Conservation (phyloP, 2,113 vertebrate genomes). For the Eleginops maclovinus region DNA sequence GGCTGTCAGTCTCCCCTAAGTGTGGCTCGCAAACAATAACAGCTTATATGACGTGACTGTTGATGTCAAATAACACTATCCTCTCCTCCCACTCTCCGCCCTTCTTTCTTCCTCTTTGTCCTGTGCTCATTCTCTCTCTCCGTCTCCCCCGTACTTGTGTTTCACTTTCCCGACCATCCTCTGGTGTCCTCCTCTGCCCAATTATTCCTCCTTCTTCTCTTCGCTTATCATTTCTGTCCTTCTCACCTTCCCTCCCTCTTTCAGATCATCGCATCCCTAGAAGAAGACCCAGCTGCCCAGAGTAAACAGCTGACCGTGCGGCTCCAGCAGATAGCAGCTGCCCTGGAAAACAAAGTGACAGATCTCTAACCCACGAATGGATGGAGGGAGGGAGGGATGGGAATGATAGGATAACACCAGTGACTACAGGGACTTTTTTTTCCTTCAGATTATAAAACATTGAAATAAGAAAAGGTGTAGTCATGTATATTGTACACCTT, state of each 20-base stretch:
- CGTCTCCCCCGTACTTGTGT: neutral
- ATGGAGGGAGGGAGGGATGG: slow-evolving; percentile 13
- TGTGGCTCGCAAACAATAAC: slow-evolving; percentile 67
- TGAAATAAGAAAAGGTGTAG: slow-evolving; percentile 52
- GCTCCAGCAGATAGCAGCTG: slow-evolving; percentile 96
- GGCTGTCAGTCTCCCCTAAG: slow-evolving; percentile 74
- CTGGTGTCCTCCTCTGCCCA: slow-evolving; percentile 4
- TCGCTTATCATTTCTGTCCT: slow-evolving; percentile 4
- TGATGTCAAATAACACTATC: slow-evolving; percentile 61
- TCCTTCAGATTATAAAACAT: slow-evolving; percentile 47
- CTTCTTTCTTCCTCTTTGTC: slow-evolving; percentile 37
- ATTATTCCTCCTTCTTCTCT: neutral
- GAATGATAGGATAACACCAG: slow-evolving; percentile 58
- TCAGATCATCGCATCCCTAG: slow-evolving; percentile 96
- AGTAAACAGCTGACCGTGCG: slow-evolving; percentile 98
- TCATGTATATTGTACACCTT: slow-evolving; percentile 34
- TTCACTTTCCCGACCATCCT: slow-evolving; percentile 1
- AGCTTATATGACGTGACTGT: slow-evolving; percentile 55
- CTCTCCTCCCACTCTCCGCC: slow-evolving; percentile 34
- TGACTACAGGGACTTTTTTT: slow-evolving; percentile 76
- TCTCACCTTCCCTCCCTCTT: slow-evolving; percentile 43
- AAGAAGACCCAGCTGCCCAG: slow-evolving; percentile 95
- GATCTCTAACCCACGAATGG: slow-evolving; percentile 89
- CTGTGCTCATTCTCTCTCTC: neutral
- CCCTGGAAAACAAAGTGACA: slow-evolving; percentile 98